Evolutionary conservation across 2,797 vertebrate species (phyloP), one percentile per base, ranked within the genome.

Genomic region (Peromyscus melanophrys): DNA sequence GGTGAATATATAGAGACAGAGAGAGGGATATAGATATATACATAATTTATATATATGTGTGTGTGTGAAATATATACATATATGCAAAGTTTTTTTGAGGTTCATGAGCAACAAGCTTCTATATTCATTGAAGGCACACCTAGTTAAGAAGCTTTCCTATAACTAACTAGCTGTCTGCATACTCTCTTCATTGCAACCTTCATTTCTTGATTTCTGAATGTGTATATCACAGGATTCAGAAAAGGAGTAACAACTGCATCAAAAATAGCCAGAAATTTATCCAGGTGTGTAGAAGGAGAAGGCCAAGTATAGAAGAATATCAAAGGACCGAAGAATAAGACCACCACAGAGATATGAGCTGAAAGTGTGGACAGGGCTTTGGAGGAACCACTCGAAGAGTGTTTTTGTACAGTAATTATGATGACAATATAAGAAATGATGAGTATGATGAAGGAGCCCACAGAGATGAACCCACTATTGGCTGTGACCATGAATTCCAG

Each of bases 221-320:
- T 96, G 6, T 98, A 98, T 57, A 97, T 97, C 1, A 98, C n/a
- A 6, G 96, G 96, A 83, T 95, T 98, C 31, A 97, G 59, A 59
- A 98, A 69, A 1, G 97, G 97, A 31, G 96, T 96, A 12, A 97
- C 4, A 57, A 97, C 94, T 0, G 88, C 84, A 93, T 98, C 97
- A 78, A 97, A 97, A 43, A 97, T 90, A 2, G 80, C 83, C 27
- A 98, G 86, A 59, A 83, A 89, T 10, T 98, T 98, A 63, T 96
- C 95, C 27, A 95, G 40, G 10, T 96, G 34, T 40, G 8, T 89
- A 0, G 92, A 82, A 10, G 85, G 27, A 52, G 31, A 89, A 7
- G 85, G 92, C 85, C 85, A 82, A 0, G 67, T 52, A 9, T 94
- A 94, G 25, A 94, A 10, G 14, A 94, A 89, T 63, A 94, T 89